Base-by-base conservation (phyloP, 2,113 vertebrate species). In the Rana temporaria region DNA sequence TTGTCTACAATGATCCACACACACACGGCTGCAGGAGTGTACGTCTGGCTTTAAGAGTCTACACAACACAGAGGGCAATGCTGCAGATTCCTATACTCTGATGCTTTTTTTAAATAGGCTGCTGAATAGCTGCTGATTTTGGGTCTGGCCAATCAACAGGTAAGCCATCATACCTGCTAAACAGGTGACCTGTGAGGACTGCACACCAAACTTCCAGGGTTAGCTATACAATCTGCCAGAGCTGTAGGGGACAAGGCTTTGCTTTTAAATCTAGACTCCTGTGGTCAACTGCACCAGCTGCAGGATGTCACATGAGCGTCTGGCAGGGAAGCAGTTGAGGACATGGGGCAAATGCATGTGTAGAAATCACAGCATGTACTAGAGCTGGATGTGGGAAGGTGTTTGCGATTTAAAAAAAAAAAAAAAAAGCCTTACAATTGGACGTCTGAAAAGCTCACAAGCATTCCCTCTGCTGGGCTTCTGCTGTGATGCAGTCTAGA, bases 1-100 rank as follows among this genome's bases (percentile, higher is more conserved):
- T 93, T 93, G 91, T 95, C 90, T 92, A 93, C 93, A 92, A 92
- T 94, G 93, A 96, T 94, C 93, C 90, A 88, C 88, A 82, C 26
- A 82, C 26, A 30, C 85, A 85, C 85, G 86, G 85, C 86, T 88
- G 85, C 88, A 87, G 85, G 88, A 91, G 90, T 90, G 91, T 87
- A 89, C 86, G 89, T 86, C 90, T 89, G 90, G 88, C 85, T 88
- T 89, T 90, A 88, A 89, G 88, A 93, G 87, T 87, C 86, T 79
- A 68, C 26, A 74, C 48, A 38, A 20, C 62, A 82, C 64, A 57
- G 26, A 64, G 60, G 16, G 62, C 76, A 67, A n/a, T 20, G 14
- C 48, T 55, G 76, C 76, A 56, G 63, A 65, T 67, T 66, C 62
- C 62, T 66, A 0, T 5, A 55, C 22, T 24, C 53, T 48, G 68